Percentiles rank a stretch among this genome's conserved stretches.
Conservation (phyloP, 92 coral and sea anemone genomes). For the Porites evermanni region DNA sequence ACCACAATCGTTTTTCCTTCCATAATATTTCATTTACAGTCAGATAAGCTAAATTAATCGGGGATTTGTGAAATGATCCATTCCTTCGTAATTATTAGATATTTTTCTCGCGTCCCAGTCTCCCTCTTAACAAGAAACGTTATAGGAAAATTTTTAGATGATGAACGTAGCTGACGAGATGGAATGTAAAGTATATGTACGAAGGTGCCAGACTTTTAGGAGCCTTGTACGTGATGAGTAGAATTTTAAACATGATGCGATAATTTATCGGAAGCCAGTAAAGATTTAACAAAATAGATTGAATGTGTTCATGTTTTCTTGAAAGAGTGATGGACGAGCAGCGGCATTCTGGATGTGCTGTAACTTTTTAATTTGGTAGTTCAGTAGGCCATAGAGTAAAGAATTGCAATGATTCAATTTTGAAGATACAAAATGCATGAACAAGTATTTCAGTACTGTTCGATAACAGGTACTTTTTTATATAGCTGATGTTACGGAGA, state of each 20-base stretch:
- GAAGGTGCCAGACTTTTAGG: no score
- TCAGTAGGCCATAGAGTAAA: neutral
- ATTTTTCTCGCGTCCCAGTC: no score
- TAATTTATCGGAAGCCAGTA: neutral
- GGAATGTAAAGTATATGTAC: no score
- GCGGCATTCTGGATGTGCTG: slow-evolving; percentile 23
- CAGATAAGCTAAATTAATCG: no score
- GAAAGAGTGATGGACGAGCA: neutral
- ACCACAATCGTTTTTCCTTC: no score
- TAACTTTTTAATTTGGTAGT: slow-evolving; percentile 9
- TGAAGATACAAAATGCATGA: neutral
- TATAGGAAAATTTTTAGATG: no score
- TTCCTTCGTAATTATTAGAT: no score
- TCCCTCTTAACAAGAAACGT: no score
- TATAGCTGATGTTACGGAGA: neutral
- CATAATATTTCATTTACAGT: no score
- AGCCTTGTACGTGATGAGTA: neutral
- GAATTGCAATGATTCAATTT: neutral
- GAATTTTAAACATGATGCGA: neutral
- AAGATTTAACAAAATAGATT: neutral
- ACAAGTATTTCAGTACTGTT: neutral
- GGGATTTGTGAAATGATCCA: no score
- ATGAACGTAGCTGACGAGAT: no score
- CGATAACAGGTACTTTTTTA: neutral
- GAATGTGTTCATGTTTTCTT: neutral